These are phyloP conservation scores for Boloria euphrosyne DNA, from an alignment of 2,888 invertebrate genomes.

Conservation along the genomic window DNA sequence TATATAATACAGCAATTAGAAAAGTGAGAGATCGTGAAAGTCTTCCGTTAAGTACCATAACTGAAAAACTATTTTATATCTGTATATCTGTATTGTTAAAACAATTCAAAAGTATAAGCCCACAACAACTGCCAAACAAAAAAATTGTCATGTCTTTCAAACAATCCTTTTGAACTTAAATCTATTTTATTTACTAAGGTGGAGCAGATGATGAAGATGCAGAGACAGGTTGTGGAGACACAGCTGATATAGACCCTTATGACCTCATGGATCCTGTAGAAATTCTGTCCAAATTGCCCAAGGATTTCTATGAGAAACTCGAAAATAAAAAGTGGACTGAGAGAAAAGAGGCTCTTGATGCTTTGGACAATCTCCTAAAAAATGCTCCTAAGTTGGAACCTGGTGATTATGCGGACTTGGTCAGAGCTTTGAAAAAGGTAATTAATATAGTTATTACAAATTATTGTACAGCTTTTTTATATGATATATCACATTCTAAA, in stretches of 20 bases:
- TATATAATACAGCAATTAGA: too few relatives aligned
- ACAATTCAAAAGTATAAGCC: too few relatives aligned
- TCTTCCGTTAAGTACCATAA: too few relatives aligned
- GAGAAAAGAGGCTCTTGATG: constrained; percentile 94
- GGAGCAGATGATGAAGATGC: constrained; percentile 77
- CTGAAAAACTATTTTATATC: too few relatives aligned
- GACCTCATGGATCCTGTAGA: constrained; percentile 96
- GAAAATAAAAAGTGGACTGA: constrained; percentile 99
- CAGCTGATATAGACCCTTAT: constrained; percentile 91
- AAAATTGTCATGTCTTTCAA: neutral
- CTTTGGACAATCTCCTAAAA: constrained; percentile 88
- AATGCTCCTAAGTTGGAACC: constrained; percentile 92
- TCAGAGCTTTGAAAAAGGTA: constrained; percentile 93
- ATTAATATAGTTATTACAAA: constrained; percentile 8
- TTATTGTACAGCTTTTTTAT: neutral
- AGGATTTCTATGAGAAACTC: constrained; percentile 96
- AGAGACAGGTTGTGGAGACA: constrained; percentile 84
- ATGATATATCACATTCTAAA: too few relatives aligned
- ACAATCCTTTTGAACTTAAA: too few relatives aligned
- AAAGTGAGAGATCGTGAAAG: too few relatives aligned
- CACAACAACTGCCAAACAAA: neutral
- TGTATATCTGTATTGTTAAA: too few relatives aligned
- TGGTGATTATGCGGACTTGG: constrained; percentile 96
- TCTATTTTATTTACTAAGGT: constrained; percentile 47
- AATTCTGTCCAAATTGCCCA: constrained; percentile 94